Evolutionary conservation across 2,797 vertebrate genomes (phyloP).

Genomic region (Pristis pectinata): DNA sequence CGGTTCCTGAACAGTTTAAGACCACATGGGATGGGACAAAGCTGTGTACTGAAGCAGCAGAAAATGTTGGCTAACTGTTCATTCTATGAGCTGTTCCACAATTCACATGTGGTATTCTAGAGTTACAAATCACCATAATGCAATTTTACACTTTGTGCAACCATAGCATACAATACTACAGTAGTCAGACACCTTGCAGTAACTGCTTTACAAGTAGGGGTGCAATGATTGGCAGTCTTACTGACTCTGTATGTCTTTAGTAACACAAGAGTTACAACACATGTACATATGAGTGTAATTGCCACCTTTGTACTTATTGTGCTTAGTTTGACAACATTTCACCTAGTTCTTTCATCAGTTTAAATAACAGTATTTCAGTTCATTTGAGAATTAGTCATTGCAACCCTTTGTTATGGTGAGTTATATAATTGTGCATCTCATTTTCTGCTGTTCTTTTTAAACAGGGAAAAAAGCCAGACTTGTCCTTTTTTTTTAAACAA

Average conservation of each 20-base stretch:
- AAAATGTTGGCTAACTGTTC: slow-evolving; percentile 78
- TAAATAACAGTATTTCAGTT: background rate
- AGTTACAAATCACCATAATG: slow-evolving; percentile 30
- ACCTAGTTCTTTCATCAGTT: background rate
- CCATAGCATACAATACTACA: slow-evolving; percentile 30
- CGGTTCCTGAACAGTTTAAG: slow-evolving; percentile 96
- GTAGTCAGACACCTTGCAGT: slow-evolving; percentile 26
- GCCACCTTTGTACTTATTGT: background rate
- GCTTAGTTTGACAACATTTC: slow-evolving; percentile 21
- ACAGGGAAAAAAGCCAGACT: background rate
- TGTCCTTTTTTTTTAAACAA: background rate
- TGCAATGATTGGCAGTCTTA: slow-evolving; percentile 17
- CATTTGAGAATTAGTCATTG: slow-evolving; percentile 1
- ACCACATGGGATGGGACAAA: slow-evolving; percentile 88
- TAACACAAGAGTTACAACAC: background rate
- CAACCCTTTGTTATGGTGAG: background rate
- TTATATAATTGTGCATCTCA: slow-evolving; percentile 8
- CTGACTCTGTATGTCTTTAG: slow-evolving; percentile 7
- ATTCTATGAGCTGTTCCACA: background rate
- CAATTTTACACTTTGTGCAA: slow-evolving; percentile 28
- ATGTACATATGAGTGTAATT: background rate
- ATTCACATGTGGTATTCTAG: background rate
- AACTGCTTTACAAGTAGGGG: slow-evolving; percentile 28
- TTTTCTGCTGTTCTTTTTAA: background rate
- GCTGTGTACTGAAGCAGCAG: slow-evolving; percentile 87